Evolutionary conservation across 2,797 vertebrate species (phyloP), one percentile per base, ranked within the genome.

Genomic region (Melanotaenia parkinsoni): DNA sequence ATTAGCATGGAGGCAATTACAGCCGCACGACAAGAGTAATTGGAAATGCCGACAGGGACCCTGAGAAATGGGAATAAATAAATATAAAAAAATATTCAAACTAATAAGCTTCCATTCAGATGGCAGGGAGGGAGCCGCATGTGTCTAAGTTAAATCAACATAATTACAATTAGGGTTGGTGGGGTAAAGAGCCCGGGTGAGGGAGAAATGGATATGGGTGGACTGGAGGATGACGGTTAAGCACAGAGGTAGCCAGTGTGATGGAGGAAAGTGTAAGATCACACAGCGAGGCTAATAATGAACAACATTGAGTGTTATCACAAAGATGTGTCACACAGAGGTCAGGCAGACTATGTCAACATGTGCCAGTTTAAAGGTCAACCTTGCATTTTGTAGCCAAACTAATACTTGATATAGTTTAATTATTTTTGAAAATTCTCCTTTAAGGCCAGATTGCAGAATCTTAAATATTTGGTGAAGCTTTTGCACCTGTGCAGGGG

Each of bases 1-100:
- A 99, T 99, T 99, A 98, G 93, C 96, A 94, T 96, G 96, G 96
- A 99, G 97, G 97, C 98, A 99, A 99, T 99, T 99, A 99, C 97
- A 97, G 97, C 95, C 96, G 95, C 96, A 96, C 96, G 95, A 97
- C 95, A 96, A 98, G 96, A 99, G 97, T 99, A 99, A 99, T 99
- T 99, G 98, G 97, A 99, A 99, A 98, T 97, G 97, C 97, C 97
- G 96, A 98, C 97, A 96, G 97, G 97, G 97, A 97, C 94, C 93
- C 96, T 94, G 94, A 96, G 94, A 98, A 98, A 98, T 93, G 96
- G 96, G 96, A 97, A 98, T 97, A 98, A 99, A 98, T 98, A 98
- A 98, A 93, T 93, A 93, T 89, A 58, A 67, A 92, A 91, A 97
- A 96, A 98, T 95, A 97, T 97, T 98, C 96, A 94, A 96, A 95